phyloP scores from a whole-genome alignment of 1,140 invertebrate genomes.

The Caenorhabditis brenneri region DNA sequence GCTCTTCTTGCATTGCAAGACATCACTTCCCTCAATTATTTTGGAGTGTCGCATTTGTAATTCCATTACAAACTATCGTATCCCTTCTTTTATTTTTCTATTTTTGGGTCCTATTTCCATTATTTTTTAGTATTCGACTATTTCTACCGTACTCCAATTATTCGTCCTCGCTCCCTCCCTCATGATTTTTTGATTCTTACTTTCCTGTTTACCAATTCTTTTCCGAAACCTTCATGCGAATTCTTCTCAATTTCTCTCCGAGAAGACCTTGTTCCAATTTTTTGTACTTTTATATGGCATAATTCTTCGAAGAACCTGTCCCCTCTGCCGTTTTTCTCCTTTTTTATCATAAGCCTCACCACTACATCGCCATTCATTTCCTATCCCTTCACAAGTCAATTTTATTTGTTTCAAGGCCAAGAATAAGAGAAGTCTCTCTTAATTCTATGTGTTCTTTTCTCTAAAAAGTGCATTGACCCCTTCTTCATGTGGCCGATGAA shows the following conservation, averaged over 20 bases:
- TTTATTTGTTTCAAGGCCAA: not conserved
- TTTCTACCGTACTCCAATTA: too few relatives aligned
- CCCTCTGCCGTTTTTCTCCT: not conserved
- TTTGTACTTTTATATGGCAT: not conserved
- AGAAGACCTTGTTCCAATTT: constrained; percentile 4
- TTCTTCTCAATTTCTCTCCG: too few relatives aligned
- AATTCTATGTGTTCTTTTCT: not conserved
- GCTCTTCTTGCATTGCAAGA: too few relatives aligned
- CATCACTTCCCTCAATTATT: too few relatives aligned
- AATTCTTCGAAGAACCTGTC: not conserved
- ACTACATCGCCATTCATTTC: not conserved
- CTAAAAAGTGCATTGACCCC: not conserved
- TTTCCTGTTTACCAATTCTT: not conserved
- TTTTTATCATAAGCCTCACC: not conserved
- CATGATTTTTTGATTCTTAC: not conserved
- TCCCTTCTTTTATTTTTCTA: too few relatives aligned
- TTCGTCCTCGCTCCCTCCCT: not conserved
- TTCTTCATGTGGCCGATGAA: not conserved
- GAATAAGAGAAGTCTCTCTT: not conserved
- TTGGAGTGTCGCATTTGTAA: too few relatives aligned
- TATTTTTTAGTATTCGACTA: too few relatives aligned
- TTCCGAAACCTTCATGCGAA: not conserved
- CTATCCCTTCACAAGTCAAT: too few relatives aligned
- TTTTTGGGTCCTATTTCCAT: too few relatives aligned
- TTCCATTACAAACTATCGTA: too few relatives aligned